Conservation (phyloP, 2,113 vertebrate genomes). For the Tachysurus fulvidraco region DNA sequence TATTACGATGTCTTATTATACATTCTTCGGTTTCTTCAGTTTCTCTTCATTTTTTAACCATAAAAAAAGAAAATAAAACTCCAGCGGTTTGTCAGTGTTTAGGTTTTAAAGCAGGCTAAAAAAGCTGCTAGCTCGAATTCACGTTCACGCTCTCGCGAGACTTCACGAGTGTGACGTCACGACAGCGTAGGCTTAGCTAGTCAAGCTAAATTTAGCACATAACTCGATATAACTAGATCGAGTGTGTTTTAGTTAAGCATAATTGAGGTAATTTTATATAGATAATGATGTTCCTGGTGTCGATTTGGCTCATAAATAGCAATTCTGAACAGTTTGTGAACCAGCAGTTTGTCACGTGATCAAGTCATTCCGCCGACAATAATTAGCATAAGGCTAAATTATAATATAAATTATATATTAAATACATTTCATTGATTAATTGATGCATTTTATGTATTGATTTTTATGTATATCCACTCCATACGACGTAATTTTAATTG, state of each 20-base stretch:
- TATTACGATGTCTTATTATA: not conserved
- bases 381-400: too few species aligned
- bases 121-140: not conserved
- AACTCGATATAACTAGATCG: not conserved
- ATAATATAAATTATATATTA: too few species aligned
- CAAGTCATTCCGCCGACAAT: not conserved
- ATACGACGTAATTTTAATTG: too few species aligned
- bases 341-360: slow-evolving; percentile 8
- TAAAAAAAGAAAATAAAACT: not conserved
- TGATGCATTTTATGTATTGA: too few species aligned
- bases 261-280: not conserved
- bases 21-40: not conserved
- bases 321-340: not conserved
- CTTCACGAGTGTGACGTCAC: not conserved
- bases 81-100: not conserved
- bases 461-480: too few species aligned
- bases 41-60: not conserved
- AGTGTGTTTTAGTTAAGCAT: accelerated
- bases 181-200: not conserved
- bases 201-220: not conserved
- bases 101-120: not conserved
- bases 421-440: too few species aligned
- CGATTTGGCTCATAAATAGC: not conserved
- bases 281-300: too few species aligned
- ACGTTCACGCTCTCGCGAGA: not conserved